Evolutionary conservation across 64 coral and sea anemone species (phyloP), one percentile per base, ranked within the genome.

Genomic region (Dendronephthya gigantea): DNA sequence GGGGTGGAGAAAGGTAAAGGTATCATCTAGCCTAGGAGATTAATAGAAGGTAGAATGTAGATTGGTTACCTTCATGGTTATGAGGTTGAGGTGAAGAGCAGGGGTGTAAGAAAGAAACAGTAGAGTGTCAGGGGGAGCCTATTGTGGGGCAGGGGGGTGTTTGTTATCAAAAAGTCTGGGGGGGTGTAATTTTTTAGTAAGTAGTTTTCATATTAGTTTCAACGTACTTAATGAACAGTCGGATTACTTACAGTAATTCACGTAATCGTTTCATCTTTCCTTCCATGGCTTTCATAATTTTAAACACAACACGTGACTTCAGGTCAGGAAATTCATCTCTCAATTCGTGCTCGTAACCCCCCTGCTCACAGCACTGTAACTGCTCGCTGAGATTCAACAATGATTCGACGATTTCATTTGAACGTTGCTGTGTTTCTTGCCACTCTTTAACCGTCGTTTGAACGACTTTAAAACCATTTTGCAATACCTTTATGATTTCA

Each of bases 241-340:
- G 7, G 19, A 28, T 79, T 28, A 79, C 72, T 79, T 19, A 79
- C 72, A 79, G 8, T 79, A 34, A 4, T 36, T 79, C 72, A 17
- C 36, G 36, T 19, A 79, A 33, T 79, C 14, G 16, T 35, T 79
- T 39, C 72, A 79, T 79, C 37, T 79, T 35, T 39, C 32, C 32
- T 35, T 79, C 72, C 72, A 79, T 4, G 36, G 22, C 72, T 79
- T 79, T 79, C 72, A 34, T 79, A 14, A 79, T 79, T 79, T 79
- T 79, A 34, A 36, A 79, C 32, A 34, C 0, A 29, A 79, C 8
- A 4, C 36, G 30, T 79, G 19, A 29, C 32, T 79, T 34, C 28
- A 79, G 29, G 72, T 79, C 72, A 15, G 72, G 72, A 39, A 79
- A 79, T 36, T 79, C 72, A 79, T 10, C 37, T 35, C 32, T 79